Percentiles rank a stretch among this genome's conserved stretches.
Conservation (phyloP, 2,797 vertebrate genomes). For the Anguilla pacifica region DNA sequence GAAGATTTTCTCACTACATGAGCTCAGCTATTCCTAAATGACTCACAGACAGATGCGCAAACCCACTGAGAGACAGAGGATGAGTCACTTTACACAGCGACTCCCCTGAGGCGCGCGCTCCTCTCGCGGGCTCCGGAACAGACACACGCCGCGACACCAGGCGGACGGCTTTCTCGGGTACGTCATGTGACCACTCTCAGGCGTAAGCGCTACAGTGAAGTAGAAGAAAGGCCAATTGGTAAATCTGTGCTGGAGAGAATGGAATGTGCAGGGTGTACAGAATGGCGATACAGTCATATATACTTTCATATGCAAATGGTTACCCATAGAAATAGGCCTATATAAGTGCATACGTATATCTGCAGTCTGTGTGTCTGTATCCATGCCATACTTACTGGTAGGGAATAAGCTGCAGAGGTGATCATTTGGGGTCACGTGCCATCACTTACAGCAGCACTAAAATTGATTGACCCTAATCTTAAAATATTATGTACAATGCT, state of each 20-base stretch:
- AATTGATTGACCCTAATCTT: neutral
- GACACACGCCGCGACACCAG: neutral
- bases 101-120: neutral
- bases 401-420: neutral
- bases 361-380: neutral
- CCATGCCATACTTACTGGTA: neutral
- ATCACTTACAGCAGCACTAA: neutral
- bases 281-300: neutral
- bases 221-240: neutral
- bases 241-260: neutral
- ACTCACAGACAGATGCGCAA: neutral
- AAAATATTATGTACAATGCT: neutral
- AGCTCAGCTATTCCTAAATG: slow-evolving; percentile 6
- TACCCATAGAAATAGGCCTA: no score
- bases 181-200: neutral
- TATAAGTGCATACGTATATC: neutral
- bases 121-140: neutral
- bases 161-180: neutral
- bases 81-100: neutral
- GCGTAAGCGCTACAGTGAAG: neutral
- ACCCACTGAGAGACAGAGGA: neutral
- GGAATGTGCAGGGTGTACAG: neutral
- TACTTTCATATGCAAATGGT: neutral
- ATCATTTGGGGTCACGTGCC: neutral
- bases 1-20: neutral